These are phyloP conservation scores for Perizoma affinitatum DNA, from an alignment of 2,888 invertebrate genomes.

Conservation along the genomic window DNA sequence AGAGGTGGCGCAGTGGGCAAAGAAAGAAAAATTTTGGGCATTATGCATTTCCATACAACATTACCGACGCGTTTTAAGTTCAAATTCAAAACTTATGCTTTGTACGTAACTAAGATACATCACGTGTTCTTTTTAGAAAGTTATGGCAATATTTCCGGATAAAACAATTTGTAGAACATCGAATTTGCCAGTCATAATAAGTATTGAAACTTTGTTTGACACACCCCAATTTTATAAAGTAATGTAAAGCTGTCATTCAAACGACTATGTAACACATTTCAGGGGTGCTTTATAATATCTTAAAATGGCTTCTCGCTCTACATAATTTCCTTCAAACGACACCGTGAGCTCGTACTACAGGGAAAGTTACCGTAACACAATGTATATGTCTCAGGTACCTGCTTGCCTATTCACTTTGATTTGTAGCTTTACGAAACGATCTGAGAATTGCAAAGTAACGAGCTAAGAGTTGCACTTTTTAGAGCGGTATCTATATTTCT, in stretches of 20 bases:
- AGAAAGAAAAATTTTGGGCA: too few species aligned
- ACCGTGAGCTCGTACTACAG: constrained; percentile 41
- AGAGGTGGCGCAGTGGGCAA: too few species aligned
- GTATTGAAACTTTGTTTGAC: constrained; percentile 13
- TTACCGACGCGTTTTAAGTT: too few species aligned
- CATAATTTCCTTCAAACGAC: constrained; percentile 55
- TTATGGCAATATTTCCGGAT: too few species aligned
- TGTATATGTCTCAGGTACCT: constrained; percentile 38
- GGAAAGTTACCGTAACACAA: constrained; percentile 47
- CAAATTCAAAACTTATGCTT: too few species aligned
- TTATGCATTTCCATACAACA: too few species aligned
- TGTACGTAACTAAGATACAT: too few species aligned
- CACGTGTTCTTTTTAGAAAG: too few species aligned
- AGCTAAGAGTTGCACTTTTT: constrained; percentile 14
- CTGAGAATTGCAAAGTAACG: constrained; percentile 22
- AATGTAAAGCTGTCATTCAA: constrained; percentile 54
- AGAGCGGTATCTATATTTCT: not conserved
- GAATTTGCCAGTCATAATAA: too few species aligned
- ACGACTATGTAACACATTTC: constrained; percentile 58
- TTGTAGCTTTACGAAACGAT: constrained; percentile 23
- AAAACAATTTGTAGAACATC: too few species aligned
- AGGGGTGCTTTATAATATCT: constrained; percentile 56
- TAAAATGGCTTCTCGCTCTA: constrained; percentile 55
- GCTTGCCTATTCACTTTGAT: constrained; percentile 23
- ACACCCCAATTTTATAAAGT: constrained; percentile 49